Percentiles rank a stretch among this genome's conserved stretches.
phyloP scores from a whole-genome alignment of 2,113 vertebrate genomes.

The Spea bombifrons region DNA sequence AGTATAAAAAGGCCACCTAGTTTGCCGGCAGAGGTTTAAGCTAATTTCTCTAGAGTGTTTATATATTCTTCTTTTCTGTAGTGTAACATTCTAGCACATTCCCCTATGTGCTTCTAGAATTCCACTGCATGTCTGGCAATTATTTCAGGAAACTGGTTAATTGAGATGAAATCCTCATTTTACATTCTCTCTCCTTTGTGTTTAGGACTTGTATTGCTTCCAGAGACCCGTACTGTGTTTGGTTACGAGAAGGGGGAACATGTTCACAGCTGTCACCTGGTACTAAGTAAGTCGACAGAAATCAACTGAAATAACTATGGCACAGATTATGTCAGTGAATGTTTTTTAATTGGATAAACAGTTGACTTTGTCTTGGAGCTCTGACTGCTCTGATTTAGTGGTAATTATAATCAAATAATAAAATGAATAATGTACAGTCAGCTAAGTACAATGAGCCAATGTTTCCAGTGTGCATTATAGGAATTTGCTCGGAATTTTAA shows the following conservation, averaged over 20 bases:
- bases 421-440: conserved; percentile 17
- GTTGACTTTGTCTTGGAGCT: conserved; percentile 25
- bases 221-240: conserved; percentile 95
- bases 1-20: too few species aligned
- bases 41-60: not conserved
- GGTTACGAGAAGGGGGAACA: conserved; percentile 79
- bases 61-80: not conserved
- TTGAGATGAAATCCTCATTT: conserved; percentile 19
- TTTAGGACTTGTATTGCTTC: conserved; percentile 92
- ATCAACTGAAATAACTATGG: conserved; percentile 31
- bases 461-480: conserved; percentile 18
- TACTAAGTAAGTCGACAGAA: conserved; percentile 74
- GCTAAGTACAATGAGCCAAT: conserved; percentile 12
- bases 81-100: not conserved
- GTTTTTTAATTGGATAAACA: conserved; percentile 39
- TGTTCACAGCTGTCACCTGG: conserved; percentile 77
- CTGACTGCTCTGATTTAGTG: conserved; percentile 25
- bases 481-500: conserved; percentile 19
- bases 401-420: conserved; percentile 37
- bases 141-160: not conserved
- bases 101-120: not conserved
- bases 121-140: not conserved
- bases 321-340: conserved; percentile 31
- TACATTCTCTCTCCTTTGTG: conserved; percentile 36
- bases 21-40: too few species aligned